A percentile compares a stretch with the other conserved stretches of the same genome.
Conservation (phyloP, 2,888 invertebrate species). For the Standfussiana lucernea region DNA sequence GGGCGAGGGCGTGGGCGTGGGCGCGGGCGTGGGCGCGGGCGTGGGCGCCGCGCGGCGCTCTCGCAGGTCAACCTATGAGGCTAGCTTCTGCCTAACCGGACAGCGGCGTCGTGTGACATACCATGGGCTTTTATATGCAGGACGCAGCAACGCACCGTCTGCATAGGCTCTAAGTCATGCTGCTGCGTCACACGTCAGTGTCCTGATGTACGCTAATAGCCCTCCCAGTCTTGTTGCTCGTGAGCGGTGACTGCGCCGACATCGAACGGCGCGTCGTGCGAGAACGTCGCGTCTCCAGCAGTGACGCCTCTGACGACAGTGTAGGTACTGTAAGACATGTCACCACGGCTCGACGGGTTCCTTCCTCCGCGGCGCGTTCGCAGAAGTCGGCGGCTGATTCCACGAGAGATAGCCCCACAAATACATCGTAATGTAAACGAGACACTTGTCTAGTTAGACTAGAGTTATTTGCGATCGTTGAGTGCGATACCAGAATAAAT, state of each 20-base stretch:
- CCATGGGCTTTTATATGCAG: no score
- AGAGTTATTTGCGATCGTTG: not conserved
- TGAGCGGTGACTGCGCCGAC: no score
- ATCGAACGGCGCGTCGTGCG: not conserved
- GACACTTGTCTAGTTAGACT: slow-evolving; percentile 1
- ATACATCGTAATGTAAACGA: not conserved
- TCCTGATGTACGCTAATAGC: not conserved
- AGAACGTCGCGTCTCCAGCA: no score
- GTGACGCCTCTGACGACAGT: not conserved
- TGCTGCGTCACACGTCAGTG: not conserved
- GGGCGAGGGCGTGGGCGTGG: no score
- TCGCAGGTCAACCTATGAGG: no score
- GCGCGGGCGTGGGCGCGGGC: no score
- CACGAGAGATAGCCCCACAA: slow-evolving; percentile 15
- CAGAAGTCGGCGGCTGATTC: slow-evolving; percentile 21
- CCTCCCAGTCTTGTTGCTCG: not conserved
- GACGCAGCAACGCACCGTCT: no score
- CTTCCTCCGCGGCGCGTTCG: slow-evolving; percentile 4
- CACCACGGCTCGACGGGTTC: not conserved
- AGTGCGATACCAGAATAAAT: slow-evolving; percentile 6
- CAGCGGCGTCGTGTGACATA: no score
- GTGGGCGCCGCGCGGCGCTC: no score
- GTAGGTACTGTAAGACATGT: not conserved
- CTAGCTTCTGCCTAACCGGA: no score
- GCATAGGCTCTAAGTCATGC: no score